Base-by-base conservation (phyloP, 2,888 invertebrate species). In the Esperia sulphurella region DNA sequence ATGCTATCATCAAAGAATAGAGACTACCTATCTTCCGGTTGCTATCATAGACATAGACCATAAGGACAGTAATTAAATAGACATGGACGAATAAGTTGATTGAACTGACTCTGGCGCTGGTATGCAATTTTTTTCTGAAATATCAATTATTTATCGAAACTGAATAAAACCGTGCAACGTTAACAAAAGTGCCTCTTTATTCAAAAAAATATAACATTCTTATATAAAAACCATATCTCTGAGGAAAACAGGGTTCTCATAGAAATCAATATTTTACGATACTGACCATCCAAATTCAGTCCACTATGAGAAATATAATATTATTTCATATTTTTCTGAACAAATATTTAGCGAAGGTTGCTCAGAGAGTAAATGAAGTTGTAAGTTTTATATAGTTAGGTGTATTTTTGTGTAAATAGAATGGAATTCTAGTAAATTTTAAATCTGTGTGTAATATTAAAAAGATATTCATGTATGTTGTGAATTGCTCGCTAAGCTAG, bases 201-300 rank as follows among this genome's bases (percentile, higher is more conserved):
- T 70, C 75, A 66, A 47, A 51, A n/a, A 61, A 56, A 54, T 48
- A 21, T 2, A 21, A 21, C 52, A 58, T 50, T 52, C 50, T 52
- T 50, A 53, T 54, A 48, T 59, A n/a, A n/a, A 28, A 61, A 65
- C 67, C 79, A 80, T 81, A 82, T 82, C 79, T 71, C 63, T 65
- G 64, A 77, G 78, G 79, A 61, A 70, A 74, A 77, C 82, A 83
- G 82, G 83, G 83, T 83, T 75, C 53, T 41, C 46, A 44, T 8
- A 14, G 29, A 43, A 37, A 14, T 43, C 35, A 40, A 38, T 38
- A 38, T 45, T 44, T 44, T 44, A 44, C 43, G 31, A 29, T 31
- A 44, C 21, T 14, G 35, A 37, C 44, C 44, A 44, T 37, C 44
- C 44, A 46, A 42, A 29, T 12, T 35, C 35, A 42, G 37, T 44